phyloP scores from a whole-genome alignment of 2,888 invertebrate genomes.

The Hedychridium roseum region DNA sequence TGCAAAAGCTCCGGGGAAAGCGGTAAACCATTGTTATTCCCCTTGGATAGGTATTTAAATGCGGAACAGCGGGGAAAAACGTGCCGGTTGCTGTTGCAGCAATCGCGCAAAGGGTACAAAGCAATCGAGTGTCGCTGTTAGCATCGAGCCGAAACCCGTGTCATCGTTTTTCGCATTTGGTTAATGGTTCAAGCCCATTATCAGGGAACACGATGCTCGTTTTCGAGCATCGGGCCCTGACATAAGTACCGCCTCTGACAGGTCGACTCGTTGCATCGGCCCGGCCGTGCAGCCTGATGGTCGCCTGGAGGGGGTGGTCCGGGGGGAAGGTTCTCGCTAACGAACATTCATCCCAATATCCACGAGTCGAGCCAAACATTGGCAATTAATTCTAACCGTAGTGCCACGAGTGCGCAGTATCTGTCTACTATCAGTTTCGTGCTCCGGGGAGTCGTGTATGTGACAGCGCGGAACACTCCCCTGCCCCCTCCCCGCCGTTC shows the following conservation, averaged over 20 bases:
- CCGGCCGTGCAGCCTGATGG: neutral
- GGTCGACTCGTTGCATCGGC: constrained; percentile 32
- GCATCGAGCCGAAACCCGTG: too few species aligned
- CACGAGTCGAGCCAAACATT: constrained; percentile 49
- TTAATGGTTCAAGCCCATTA: constrained; percentile 33
- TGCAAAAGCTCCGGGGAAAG: too few species aligned
- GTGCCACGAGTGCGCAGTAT: constrained; percentile 47
- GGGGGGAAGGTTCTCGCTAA: constrained; percentile 36
- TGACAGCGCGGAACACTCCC: constrained; percentile 50
- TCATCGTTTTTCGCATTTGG: too few species aligned
- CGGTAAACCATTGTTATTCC: too few species aligned
- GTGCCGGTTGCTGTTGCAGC: too few species aligned
- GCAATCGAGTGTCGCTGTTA: too few species aligned
- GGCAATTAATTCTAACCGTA: constrained; percentile 55
- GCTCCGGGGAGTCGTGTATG: constrained; percentile 51
- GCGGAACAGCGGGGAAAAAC: too few species aligned
- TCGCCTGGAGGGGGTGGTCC: constrained; percentile 14
- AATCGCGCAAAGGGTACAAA: too few species aligned
- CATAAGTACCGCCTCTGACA: constrained; percentile 40
- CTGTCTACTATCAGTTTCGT: constrained; percentile 50
- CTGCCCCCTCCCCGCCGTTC: constrained; percentile 18
- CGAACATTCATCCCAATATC: constrained; percentile 50
- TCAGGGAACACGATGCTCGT: constrained; percentile 31
- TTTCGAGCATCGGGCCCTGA: constrained; percentile 27
- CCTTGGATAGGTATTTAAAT: too few species aligned